These are phyloP conservation scores for Gastracanthus pulcherrimus DNA, from an alignment of 2,888 invertebrate species.

Conservation along the genomic window DNA sequence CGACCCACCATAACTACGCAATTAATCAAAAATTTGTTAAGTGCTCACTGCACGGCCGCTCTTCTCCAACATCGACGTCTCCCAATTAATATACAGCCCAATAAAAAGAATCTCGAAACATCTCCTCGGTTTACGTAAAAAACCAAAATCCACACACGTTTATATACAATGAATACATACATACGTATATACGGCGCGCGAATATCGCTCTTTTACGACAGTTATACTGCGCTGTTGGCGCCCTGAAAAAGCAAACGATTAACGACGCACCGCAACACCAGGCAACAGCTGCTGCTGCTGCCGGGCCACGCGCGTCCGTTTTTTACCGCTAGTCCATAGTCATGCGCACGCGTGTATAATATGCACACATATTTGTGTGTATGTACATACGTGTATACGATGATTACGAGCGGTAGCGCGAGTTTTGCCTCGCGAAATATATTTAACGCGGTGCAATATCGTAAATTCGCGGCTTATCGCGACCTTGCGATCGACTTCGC, in stretches of 20 bases:
- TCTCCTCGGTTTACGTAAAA: too few species aligned
- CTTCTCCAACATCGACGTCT: too few species aligned
- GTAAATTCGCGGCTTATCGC: constrained; percentile 45
- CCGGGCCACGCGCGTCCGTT: neutral
- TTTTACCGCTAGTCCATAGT: neutral
- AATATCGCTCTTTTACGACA: neutral
- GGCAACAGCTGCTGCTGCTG: neutral
- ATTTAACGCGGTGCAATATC: neutral
- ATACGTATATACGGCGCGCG: neutral
- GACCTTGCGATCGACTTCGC: constrained; percentile 18
- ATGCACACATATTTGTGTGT: neutral
- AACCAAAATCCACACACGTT: too few species aligned
- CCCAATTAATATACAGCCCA: neutral
- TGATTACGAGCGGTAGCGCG: neutral
- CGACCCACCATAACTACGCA: too few species aligned
- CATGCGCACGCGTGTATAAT: too few species aligned
- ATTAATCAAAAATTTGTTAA: neutral
- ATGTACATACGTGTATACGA: too few species aligned
- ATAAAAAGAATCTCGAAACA: too few species aligned
- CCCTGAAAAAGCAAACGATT: neutral
- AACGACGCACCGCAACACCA: too few species aligned
- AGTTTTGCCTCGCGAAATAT: constrained; percentile 2
- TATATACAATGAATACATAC: neutral
- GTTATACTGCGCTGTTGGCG: too few species aligned
- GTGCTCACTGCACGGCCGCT: too few species aligned